A percentile compares a stretch with the other conserved stretches of the same genome.
These are phyloP conservation scores for Beris chalybata DNA, from an alignment of 2,888 invertebrate genomes.

Conservation along the genomic window DNA sequence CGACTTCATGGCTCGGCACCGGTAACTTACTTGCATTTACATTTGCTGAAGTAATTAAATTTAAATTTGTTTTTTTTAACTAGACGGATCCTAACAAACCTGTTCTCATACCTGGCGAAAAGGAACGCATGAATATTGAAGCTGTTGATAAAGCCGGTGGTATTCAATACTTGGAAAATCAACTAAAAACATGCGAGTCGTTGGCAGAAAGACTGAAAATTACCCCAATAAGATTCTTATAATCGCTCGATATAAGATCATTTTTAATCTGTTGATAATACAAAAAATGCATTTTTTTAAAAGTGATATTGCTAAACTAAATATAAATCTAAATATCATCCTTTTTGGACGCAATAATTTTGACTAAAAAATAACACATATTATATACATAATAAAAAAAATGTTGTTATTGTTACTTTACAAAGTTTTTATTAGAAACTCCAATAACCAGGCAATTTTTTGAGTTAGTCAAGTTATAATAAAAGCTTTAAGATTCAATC, in stretches of 20 bases:
- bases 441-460: too few relatives aligned
- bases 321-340: too few relatives aligned
- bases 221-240: conserved; percentile 51
- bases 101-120: conserved; percentile 85
- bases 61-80: conserved; percentile 17
- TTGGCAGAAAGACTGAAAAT: conserved; percentile 64
- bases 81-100: conserved; percentile 65
- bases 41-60: background rate
- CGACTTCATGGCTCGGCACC: conserved; percentile 69
- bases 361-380: too few relatives aligned
- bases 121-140: conserved; percentile 70
- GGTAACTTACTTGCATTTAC: conserved; percentile 53
- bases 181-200: conserved; percentile 67
- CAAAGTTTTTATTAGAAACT: too few relatives aligned
- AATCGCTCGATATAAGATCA: conserved; percentile 7
- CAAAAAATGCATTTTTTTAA: background rate
- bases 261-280: conserved; percentile 1
- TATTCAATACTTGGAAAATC: conserved; percentile 75
- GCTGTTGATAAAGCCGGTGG: conserved; percentile 72
- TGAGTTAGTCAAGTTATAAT: too few relatives aligned
- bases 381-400: too few relatives aligned
- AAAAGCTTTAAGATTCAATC: too few relatives aligned
- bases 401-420: too few relatives aligned
- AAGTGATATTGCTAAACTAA: too few relatives aligned
- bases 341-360: too few relatives aligned